Evolutionary conservation across 2,888 invertebrate species (phyloP), one percentile per base, ranked within the genome.

Genomic region (Cecidostiba fungosa): DNA sequence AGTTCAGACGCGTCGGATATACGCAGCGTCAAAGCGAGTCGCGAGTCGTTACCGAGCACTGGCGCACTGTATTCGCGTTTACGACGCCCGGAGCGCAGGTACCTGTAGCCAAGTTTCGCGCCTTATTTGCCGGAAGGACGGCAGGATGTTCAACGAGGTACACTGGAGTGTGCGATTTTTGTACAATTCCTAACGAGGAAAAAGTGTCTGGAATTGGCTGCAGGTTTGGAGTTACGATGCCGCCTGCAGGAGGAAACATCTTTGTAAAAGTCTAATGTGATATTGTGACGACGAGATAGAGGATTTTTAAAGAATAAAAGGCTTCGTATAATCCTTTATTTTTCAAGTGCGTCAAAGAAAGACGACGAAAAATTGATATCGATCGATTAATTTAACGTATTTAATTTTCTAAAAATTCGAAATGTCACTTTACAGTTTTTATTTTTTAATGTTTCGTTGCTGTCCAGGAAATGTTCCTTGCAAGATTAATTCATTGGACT

Each of bases 1-100:
- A 91, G 89, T 91, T 91, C 89, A 89, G 89, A 3, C 39, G 86
- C 84, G 86, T 88, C 87, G 85, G 88, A 87, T 88, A 87, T 88
- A 87, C 86, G 86, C 86, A 36, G 43, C 87, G 84, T 83, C 85
- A 85, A 88, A 88, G 87, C 84, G 84, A 87, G 87, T 88, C 81
- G 77, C 73, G 74, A 78, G 84, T 87, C 87, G 86, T 89, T 88
- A 88, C 87, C 86, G 84, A 89, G 88, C 87, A 89, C 87, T 87
- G 47, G 66, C 66, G 43, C 10, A 59, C 23, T 59, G 54, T 59
- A n/a, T 8, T 6, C 16, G 89, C 91, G 89, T 90, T 91, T 90
- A 90, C 88, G 89, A 89, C 88, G 89, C 89, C 89, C 74, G 69
- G 26, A 72, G 26, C 50, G 10, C 36, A 6, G 19, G 47, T 73